Conservation (phyloP, 2,113 vertebrate species). For the Lepus timidus region DNA sequence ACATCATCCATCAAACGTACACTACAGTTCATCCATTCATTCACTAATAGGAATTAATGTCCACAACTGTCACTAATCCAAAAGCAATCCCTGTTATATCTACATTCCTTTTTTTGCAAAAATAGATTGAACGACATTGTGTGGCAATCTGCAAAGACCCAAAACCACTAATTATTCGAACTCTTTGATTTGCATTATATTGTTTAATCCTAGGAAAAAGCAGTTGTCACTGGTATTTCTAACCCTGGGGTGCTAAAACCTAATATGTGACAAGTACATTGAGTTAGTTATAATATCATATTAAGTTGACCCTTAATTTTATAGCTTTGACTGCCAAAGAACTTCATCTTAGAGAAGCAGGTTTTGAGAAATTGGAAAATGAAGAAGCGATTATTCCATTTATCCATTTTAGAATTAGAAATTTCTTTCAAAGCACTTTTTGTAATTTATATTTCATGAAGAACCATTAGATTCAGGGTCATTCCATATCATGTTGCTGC, state of each 20-base stretch:
- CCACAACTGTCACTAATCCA: neutral
- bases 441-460: neutral
- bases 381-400: neutral
- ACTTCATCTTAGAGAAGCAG: neutral
- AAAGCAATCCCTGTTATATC: neutral
- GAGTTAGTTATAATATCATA: neutral
- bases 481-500: neutral
- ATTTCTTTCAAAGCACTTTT: neutral
- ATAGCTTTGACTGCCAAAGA: neutral
- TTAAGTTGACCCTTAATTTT: neutral
- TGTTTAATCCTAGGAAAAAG: neutral
- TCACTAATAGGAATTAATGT: conserved; percentile 1
- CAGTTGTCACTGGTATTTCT: neutral
- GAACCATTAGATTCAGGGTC: neutral
- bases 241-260: neutral
- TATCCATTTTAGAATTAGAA: neutral
- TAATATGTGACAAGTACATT: neutral
- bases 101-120: neutral
- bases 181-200: neutral
- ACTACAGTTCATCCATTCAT: neutral
- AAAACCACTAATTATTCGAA: neutral
- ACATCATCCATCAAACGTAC: neutral
- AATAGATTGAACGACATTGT: neutral
- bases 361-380: neutral
- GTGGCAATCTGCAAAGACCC: neutral